These are phyloP conservation scores for Porites rus DNA, from an alignment of 92 coral and sea anemone genomes.

Conservation along the genomic window DNA sequence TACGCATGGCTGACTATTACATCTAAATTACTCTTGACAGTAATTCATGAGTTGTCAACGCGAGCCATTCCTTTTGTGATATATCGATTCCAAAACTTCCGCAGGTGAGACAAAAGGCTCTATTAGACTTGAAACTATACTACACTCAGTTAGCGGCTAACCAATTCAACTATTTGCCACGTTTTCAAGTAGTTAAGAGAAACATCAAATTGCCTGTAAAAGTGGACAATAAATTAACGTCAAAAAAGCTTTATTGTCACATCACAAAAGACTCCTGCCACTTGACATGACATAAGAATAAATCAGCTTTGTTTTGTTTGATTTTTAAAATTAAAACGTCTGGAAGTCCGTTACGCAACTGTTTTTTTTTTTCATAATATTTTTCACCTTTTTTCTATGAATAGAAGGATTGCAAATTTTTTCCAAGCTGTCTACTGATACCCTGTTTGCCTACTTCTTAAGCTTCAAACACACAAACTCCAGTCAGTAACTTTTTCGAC, in stretches of 20 bases:
- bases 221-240: neutral
- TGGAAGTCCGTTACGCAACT: neutral
- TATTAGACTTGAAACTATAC: conserved; percentile 4
- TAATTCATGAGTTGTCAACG: conserved; percentile 51
- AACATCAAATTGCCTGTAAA: neutral
- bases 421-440: too few species aligned
- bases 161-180: neutral
- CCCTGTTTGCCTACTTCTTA: too few species aligned
- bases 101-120: conserved; percentile 18
- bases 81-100: conserved; percentile 47
- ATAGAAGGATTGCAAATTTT: too few species aligned
- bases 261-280: neutral
- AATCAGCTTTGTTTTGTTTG: neutral
- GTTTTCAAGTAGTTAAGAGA: neutral
- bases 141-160: neutral
- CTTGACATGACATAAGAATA: conserved; percentile 25
- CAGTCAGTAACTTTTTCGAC: too few species aligned
- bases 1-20: conserved; percentile 62
- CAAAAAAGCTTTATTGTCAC: neutral
- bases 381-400: too few species aligned
- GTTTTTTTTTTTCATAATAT: too few species aligned
- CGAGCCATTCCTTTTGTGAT: conserved; percentile 17
- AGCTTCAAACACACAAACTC: too few species aligned
- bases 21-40: conserved; percentile 44
- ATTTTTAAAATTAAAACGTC: conserved; percentile 8